Conservation (phyloP, 2,113 vertebrate genomes). For the Bubo blakistoni region DNA sequence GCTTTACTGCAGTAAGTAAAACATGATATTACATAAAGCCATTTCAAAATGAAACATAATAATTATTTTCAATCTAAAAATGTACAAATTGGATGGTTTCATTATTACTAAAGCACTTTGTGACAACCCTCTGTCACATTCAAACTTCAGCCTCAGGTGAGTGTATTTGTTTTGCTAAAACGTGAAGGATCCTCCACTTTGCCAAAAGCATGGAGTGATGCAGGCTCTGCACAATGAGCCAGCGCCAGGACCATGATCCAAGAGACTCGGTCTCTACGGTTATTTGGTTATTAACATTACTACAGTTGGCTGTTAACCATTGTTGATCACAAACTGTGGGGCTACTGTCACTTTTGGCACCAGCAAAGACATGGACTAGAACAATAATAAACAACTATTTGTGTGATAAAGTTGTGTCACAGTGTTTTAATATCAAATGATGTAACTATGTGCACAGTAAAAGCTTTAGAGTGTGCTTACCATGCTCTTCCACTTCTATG, state of each 20-base stretch:
- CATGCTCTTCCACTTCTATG: not conserved
- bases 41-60: not conserved
- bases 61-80: not conserved
- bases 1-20: not conserved
- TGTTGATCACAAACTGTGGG: not conserved
- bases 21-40: not conserved
- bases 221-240: not conserved
- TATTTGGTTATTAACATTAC: not conserved
- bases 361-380: not conserved
- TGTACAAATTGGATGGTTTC: not conserved
- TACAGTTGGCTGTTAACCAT: not conserved
- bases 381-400: not conserved
- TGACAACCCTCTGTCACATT: not conserved
- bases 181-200: not conserved
- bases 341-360: not conserved
- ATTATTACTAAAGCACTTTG: not conserved
- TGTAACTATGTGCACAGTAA: fast-evolving
- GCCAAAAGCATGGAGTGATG: not conserved
- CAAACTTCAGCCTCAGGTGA: not conserved
- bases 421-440: not conserved
- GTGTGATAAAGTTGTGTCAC: not conserved
- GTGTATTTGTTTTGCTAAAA: not conserved
- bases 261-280: fast-evolving
- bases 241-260: not conserved
- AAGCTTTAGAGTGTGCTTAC: not conserved